Conservation (phyloP, 2,113 vertebrate genomes). For the Lutjanus erythropterus region DNA sequence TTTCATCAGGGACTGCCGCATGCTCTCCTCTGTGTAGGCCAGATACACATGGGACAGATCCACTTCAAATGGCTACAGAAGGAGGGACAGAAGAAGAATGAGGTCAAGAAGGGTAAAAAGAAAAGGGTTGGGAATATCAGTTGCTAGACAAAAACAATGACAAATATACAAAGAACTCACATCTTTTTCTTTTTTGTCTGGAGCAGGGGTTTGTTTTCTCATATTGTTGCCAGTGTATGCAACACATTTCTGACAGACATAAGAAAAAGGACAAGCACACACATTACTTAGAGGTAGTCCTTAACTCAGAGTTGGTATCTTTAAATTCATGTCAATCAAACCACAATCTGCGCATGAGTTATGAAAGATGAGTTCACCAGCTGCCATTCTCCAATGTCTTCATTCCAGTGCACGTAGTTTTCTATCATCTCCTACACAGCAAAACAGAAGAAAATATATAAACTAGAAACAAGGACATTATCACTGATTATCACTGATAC, state of each 20-base stretch:
- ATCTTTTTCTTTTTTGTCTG: slow-evolving; percentile 98
- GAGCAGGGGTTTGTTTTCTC: slow-evolving; percentile 95
- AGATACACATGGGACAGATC: slow-evolving; percentile 97
- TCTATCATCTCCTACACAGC: slow-evolving; percentile 95
- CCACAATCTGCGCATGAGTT: background rate
- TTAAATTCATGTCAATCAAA: background rate
- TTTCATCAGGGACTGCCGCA: slow-evolving; percentile 96
- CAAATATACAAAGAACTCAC: slow-evolving; percentile 83
- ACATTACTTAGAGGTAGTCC: background rate
- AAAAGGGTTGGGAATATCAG: background rate
- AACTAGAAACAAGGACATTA: background rate
- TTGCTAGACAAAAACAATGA: background rate
- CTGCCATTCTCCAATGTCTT: slow-evolving; percentile 99
- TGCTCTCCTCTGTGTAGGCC: slow-evolving; percentile 97
- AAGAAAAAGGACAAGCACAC: background rate
- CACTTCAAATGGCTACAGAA: slow-evolving; percentile 93
- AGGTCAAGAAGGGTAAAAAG: background rate
- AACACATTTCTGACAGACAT: slow-evolving; percentile 93
- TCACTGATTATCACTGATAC: background rate
- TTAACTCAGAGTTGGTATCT: background rate
- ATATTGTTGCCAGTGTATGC: slow-evolving; percentile 99
- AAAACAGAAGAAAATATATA: slow-evolving; percentile 31
- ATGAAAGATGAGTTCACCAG: slow-evolving; percentile 86
- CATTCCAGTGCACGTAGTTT: slow-evolving; percentile 98
- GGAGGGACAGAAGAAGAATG: slow-evolving; percentile 7